Evolutionary conservation across 2,113 vertebrate species (phyloP).

Genomic region (Nicator chloris): DNA sequence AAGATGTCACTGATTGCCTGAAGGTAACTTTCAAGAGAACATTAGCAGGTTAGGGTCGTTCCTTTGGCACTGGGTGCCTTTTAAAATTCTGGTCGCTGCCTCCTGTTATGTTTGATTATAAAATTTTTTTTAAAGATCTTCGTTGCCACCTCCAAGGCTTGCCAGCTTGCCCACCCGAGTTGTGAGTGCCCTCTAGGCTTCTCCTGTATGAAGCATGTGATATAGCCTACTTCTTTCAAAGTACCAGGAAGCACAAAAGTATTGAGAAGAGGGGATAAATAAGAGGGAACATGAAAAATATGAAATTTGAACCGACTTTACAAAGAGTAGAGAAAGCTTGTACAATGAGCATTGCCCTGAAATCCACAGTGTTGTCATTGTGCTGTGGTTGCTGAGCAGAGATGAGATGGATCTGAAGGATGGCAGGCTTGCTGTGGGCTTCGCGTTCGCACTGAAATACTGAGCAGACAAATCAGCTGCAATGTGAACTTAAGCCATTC

Average conservation of each 20-base stretch:
- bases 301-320: not conserved
- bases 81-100: not conserved
- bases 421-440: not conserved
- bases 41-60: not conserved
- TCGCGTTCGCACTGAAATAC: not conserved
- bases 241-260: not conserved
- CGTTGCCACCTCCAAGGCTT: not conserved
- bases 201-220: not conserved
- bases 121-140: not conserved
- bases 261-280: not conserved
- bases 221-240: not conserved
- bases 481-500: not conserved
- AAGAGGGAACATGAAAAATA: not conserved
- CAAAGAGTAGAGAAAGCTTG: not conserved
- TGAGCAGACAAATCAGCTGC: not conserved
- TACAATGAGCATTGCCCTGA: not conserved
- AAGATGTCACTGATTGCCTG: not conserved
- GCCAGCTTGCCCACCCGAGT: not conserved
- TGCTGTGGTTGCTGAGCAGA: not conserved
- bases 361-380: not conserved
- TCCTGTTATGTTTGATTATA: not conserved
- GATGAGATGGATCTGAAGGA: constrained; percentile 5
- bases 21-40: not conserved
- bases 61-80: not conserved
- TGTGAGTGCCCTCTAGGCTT: not conserved